Evolutionary conservation across 1,140 invertebrate genomes (phyloP).

Genomic region (Penaeus japonicus): DNA sequence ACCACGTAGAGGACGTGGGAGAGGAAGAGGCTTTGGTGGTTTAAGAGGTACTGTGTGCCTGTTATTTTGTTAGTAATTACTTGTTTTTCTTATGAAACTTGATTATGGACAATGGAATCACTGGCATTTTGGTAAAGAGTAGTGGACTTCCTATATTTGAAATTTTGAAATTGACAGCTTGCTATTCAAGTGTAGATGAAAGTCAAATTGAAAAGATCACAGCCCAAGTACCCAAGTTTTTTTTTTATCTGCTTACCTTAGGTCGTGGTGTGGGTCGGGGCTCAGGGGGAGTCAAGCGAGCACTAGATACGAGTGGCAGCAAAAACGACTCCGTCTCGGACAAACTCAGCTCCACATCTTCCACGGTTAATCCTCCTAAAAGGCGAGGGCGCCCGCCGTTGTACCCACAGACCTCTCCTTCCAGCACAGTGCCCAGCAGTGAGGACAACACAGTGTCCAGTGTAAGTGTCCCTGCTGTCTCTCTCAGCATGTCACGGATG

Average conservation of each 20-base stretch:
- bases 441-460: background rate
- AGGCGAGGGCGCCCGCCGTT: conserved; percentile 38
- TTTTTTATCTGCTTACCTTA: background rate
- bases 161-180: background rate
- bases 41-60: background rate
- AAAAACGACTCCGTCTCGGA: background rate
- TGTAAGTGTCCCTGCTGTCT: background rate
- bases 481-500: conserved; percentile 19
- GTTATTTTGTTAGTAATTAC: background rate
- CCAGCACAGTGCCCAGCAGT: background rate
- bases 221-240: too few relatives aligned
- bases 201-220: too few relatives aligned
- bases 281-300: conserved; percentile 29
- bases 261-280: conserved; percentile 18
- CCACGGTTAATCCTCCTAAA: background rate
- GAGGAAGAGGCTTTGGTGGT: conserved; percentile 6
- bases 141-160: too few relatives aligned
- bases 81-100: background rate
- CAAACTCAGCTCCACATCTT: background rate
- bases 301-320: background rate
- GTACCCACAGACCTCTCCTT: background rate
- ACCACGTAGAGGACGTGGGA: conserved; percentile 34
- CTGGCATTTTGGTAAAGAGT: too few relatives aligned
- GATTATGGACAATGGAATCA: background rate
- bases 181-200: too few relatives aligned